Evolutionary conservation across 1,140 invertebrate species (phyloP), one percentile per base, ranked within the genome.

Genomic region (Brachystomella parvula): DNA sequence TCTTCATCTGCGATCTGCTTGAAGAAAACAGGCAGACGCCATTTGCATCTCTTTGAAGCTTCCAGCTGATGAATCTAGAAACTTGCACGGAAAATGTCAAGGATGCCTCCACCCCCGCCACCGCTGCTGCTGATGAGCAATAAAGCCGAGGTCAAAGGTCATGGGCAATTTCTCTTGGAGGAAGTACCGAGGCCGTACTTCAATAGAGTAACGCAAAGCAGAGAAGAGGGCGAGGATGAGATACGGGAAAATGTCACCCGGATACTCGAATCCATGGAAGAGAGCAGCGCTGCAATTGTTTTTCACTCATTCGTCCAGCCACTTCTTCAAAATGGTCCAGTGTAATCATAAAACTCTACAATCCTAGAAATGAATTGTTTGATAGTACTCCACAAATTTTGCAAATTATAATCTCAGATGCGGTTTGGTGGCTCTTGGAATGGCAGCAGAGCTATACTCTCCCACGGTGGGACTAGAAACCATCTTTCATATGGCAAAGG

Each of bases 351-450:
- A 12, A 56, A 9, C 6, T 19, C 6, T 15, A 56, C n/a, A n/a
- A 61, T 61, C 26, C 17, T 21, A 61, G 19, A 30, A 61, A 21
- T 30, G 3, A 61, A n/a, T 61, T 61, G 2, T 21, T 9, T 2
- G 33, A 29, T 59, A 19, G 3, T 59, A 29, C 49, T 56, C 28
- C 49, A n/a, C n/a, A n/a, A n/a, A n/a, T n/a, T n/a, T n/a, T n/a
- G n/a, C n/a, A n/a, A n/a, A 21, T 56, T 56, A 21, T 56, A 47
- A n/a, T 77, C 72, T 64, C 75, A 90, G 89, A 72, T 93, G 90
- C 78, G 90, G 90, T 12, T 76, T 92, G 59, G 87, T 89, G 26
- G 89, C 89, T 3, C 75, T 92, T 15, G 86, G 85, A 33, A 92
- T 92, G 86, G 81, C 86, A 19, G 67, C 33, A 35, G 28, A 53